Percentiles rank a stretch among this genome's conserved stretches.
phyloP scores from a whole-genome alignment of 2,888 invertebrate genomes.

The Parochlus steinenii region DNA sequence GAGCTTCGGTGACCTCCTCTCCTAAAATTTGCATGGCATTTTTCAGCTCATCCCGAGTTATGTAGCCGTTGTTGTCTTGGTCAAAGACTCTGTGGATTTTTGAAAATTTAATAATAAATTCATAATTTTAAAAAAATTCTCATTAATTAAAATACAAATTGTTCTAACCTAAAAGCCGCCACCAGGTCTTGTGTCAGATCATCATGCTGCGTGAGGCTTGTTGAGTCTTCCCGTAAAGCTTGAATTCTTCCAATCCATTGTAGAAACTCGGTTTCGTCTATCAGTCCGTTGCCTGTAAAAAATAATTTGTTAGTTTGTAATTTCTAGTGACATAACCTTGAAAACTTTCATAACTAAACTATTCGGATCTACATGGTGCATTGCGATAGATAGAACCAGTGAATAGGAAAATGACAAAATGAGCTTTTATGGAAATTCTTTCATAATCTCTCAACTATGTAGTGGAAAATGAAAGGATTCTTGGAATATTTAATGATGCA shows the following conservation, averaged over 20 bases:
- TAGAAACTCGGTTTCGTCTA: conserved; percentile 63
- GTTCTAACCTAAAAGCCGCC: conserved; percentile 60
- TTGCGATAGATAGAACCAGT: too few species aligned
- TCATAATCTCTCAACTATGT: too few species aligned
- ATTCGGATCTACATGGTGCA: too few species aligned
- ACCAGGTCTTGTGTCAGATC: conserved; percentile 62
- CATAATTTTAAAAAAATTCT: conserved; percentile 2
- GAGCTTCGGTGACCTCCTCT: conserved; percentile 56
- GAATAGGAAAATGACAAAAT: too few species aligned
- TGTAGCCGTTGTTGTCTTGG: conserved; percentile 78
- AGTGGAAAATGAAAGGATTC: too few species aligned
- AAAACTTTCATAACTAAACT: too few species aligned
- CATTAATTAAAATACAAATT: conserved; percentile 8
- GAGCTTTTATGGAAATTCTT: too few species aligned
- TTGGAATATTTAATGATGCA: too few species aligned
- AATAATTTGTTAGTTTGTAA: too few species aligned
- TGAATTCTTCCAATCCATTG: conserved; percentile 62
- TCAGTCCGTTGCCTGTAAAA: conserved; percentile 48
- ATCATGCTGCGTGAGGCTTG: conserved; percentile 27
- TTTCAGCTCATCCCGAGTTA: conserved; percentile 61
- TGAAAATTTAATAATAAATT: background rate
- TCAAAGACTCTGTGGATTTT: conserved; percentile 54
- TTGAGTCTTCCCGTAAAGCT: conserved; percentile 40
- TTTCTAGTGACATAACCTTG: too few species aligned
- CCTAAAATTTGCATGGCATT: conserved; percentile 71